Evolutionary conservation across 2,888 invertebrate genomes (phyloP).

Genomic region (Arenicola marina): DNA sequence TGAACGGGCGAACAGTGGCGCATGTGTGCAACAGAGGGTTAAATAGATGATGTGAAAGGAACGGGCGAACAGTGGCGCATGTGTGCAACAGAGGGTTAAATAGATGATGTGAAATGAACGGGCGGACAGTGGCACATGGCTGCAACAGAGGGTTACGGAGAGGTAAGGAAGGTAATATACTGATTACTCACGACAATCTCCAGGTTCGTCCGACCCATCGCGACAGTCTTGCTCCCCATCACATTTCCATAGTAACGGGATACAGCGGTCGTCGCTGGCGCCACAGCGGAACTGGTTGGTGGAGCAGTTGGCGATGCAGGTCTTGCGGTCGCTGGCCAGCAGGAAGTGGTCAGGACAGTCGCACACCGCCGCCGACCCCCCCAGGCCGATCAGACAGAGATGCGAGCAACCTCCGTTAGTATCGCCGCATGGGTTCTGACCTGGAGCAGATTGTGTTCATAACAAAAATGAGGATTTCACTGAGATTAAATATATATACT

Average conservation of each 20-base stretch:
- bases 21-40: too few relatives aligned
- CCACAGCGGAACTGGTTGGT: conserved; percentile 60
- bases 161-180: too few relatives aligned
- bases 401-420: conserved; percentile 97
- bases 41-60: too few relatives aligned
- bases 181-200: conserved; percentile 50
- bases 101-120: too few relatives aligned
- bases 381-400: conserved; percentile 86
- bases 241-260: conserved; percentile 54
- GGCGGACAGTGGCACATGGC: too few relatives aligned
- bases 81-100: too few relatives aligned
- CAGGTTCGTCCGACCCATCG: conserved; percentile 55
- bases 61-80: too few relatives aligned
- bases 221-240: conserved; percentile 56
- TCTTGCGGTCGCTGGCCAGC: conserved; percentile 73
- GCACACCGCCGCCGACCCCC: conserved; percentile 74
- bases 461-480: neutral
- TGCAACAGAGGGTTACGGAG: too few relatives aligned
- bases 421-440: conserved; percentile 85
- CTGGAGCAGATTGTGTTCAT: conserved; percentile 28
- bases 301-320: conserved; percentile 94
- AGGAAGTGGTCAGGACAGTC: conserved; percentile 95
- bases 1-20: too few relatives aligned
- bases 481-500: neutral
- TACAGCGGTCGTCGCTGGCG: conserved; percentile 43